These are phyloP conservation scores for Itoplectis maculator DNA, from an alignment of 2,888 invertebrate species.

Conservation along the genomic window DNA sequence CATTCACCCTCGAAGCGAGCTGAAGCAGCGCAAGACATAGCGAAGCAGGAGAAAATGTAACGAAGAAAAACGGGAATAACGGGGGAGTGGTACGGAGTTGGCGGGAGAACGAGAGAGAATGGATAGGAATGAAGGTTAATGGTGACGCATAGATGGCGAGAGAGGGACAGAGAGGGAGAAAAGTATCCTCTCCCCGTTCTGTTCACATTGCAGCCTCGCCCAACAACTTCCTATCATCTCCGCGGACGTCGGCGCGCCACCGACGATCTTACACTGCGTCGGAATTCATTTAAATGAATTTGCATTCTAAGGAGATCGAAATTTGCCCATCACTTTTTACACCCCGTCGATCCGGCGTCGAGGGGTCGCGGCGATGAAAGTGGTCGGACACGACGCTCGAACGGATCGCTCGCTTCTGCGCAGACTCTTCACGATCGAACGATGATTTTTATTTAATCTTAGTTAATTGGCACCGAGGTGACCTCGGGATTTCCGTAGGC, in stretches of 20 bases:
- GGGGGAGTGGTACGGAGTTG: neutral
- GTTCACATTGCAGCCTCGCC: conserved; percentile 37
- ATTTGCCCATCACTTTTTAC: conserved; percentile 66
- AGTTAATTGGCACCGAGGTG: conserved; percentile 60
- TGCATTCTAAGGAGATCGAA: conserved; percentile 76
- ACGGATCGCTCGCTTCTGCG: conserved; percentile 15
- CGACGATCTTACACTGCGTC: conserved; percentile 76
- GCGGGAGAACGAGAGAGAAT: conserved; percentile 35
- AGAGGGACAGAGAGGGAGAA: conserved; percentile 18
- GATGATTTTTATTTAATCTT: conserved; percentile 60
- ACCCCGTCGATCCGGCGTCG: conserved; percentile 59
- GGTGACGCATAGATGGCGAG: neutral
- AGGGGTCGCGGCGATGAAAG: too few relatives aligned
- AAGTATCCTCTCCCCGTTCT: neutral
- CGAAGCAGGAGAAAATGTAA: conserved; percentile 37
- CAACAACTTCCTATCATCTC: conserved; percentile 57
- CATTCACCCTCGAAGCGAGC: too few relatives aligned
- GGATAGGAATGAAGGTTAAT: conserved; percentile 31
- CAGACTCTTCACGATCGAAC: conserved; percentile 44
- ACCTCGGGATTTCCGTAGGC: conserved; percentile 6
- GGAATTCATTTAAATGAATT: conserved; percentile 82
- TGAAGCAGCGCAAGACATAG: neutral
- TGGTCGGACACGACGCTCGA: conserved; percentile 2
- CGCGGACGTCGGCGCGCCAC: conserved; percentile 73
- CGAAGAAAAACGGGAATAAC: conserved; percentile 31